Conservation (phyloP, 2,888 invertebrate genomes). For the Brachyopa scutellaris region DNA sequence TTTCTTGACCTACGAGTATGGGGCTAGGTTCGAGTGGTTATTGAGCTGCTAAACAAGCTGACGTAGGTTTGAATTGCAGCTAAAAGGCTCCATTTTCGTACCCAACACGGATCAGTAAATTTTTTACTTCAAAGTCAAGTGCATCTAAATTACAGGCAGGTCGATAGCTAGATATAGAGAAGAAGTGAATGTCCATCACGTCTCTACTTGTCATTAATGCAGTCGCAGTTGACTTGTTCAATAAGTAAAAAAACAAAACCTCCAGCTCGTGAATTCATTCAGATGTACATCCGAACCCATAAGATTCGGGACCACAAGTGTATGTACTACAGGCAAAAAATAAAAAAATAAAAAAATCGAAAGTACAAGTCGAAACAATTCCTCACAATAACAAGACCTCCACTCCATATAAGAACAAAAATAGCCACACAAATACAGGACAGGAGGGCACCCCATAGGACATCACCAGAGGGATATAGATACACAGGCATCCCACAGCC, state of each 20-base stretch:
- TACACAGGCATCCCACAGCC: background rate
- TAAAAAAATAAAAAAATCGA: background rate
- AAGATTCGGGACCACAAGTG: conserved; percentile 50
- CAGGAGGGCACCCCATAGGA: conserved; percentile 38
- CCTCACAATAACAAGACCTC: conserved; percentile 46
- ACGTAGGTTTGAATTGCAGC: too few species aligned
- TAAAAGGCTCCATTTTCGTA: too few species aligned
- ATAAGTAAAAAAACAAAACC: too few species aligned
- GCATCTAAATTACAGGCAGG: too few species aligned
- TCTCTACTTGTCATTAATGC: conserved; percentile 23
- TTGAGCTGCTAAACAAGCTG: too few species aligned
- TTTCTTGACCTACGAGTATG: too few species aligned
- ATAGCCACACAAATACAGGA: conserved; percentile 32
- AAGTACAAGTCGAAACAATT: background rate
- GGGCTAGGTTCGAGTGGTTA: too few species aligned
- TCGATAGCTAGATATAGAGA: too few species aligned
- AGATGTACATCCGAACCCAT: conserved; percentile 38
- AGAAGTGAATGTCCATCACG: conserved; percentile 12
- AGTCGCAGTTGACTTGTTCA: background rate
- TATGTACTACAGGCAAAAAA: conserved; percentile 14
- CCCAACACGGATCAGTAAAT: too few species aligned
- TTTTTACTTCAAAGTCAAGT: too few species aligned
- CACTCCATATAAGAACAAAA: conserved; percentile 48
- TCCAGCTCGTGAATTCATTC: conserved; percentile 68
- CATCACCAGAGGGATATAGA: conserved; percentile 23